Base-by-base conservation (phyloP, 2,113 vertebrate genomes). In the Heterotilapia buettikoferi region DNA sequence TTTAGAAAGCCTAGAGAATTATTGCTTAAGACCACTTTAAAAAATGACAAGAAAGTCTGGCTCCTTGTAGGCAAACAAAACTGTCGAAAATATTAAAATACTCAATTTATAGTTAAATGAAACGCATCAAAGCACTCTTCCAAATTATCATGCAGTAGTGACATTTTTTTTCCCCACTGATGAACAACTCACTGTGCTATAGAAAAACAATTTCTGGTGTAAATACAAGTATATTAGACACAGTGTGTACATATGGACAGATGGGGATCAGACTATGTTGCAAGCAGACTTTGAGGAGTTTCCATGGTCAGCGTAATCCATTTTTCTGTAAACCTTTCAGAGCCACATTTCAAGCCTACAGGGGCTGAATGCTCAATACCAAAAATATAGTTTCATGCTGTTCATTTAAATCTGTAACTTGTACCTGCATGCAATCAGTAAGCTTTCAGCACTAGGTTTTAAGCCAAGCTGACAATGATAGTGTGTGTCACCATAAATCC, bases 381-480 rank as follows among this genome's bases (percentile, higher is more conserved):
- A 2, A 68, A 71, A 87, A 73, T 29, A 47, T 3, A 1, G 24
- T n/a, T 86, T 56, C 56, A 19, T 73, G 18, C 10, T 52, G 40
- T 81, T 86, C 73, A 61, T 63, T 81, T 68, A 52, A 86, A 85
- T n/a, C 14, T 24, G 53, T 80, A 83, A 71, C 33, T 86, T 71
- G 71, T 63, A 57, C 21, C 21, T 68, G 9, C 80, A 53, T 29
- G 33, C 45, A 76, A 81, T 40, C 24, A 50, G 18, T 31, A 18
- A 45, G 40, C 26, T 89, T 86, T 89, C 52, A 90, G 50, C 88
- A 89, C 80, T 83, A 61, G 73, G 29, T 86, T 87, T 45, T 53
- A 45, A 45, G 57, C 66, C 16, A 54, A 43, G 71, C 45, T 82
- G 84, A 91, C 43, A 85, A 61, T 40, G 57, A 85, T 57, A 31